Evolutionary conservation across 2,113 vertebrate species (phyloP), one percentile per base, ranked within the genome.

Genomic region (Nyctereutes procyonoides): DNA sequence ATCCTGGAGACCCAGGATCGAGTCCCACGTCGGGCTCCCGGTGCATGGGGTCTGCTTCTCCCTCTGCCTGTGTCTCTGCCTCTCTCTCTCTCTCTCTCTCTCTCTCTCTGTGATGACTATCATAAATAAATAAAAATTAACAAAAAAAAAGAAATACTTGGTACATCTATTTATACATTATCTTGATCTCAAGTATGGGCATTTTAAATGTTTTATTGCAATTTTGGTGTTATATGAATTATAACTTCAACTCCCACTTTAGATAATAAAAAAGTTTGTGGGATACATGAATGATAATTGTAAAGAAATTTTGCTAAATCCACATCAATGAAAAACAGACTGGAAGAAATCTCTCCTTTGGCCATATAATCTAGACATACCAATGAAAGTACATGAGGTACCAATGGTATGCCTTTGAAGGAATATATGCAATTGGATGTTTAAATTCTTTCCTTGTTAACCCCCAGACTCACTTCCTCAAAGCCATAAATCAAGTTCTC

Each of bases 381-480:
- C 51, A 94, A 95, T 95, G 60, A 95, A 89, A 92, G 88, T 74
- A 55, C 53, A 65, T 32, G 5, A 48, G 81, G 30, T 71, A 86
- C 30, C n/a, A 80, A 94, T 20, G 22, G 35, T 56, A 73, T 28
- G 24, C 83, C 71, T 96, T 97, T 97, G 95, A 97, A 93, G 30
- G 43, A 92, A 73, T 58, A 73, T 94, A 65, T 93, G 90, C 19
- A 73, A 95, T 80, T 81, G 74, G 20, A 90, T 71, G 74, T 87
- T 96, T 97, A 92, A 97, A 93, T 96, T 91, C 15, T 97, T 95
- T 95, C 60, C 84, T 92, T 92, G 93, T 94, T 97, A 96, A 92
- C 88, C 95, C 28, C 88, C 63, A 90, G 43, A 90, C n/a, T 92
- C 48, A 93, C 76, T 90, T 97, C 74, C 82, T 98, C 93, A 95